Evolutionary conservation across 2,888 invertebrate genomes (phyloP).

Genomic region (Oegoconia quadripuncta): DNA sequence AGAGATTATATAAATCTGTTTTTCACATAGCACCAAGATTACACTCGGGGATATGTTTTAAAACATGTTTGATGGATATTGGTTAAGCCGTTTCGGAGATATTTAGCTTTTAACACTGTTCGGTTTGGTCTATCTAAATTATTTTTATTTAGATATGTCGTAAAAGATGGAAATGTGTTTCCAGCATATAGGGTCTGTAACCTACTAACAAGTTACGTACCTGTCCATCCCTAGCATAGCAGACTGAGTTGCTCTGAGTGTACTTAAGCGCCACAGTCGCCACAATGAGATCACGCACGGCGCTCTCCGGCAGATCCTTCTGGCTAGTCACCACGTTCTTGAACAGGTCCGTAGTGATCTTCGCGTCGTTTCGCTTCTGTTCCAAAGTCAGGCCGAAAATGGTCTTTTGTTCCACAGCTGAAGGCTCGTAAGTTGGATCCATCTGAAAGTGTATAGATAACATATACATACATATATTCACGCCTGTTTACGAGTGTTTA

Average conservation of each 20-base stretch:
- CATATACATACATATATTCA: neutral
- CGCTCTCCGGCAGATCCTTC: conserved; percentile 83
- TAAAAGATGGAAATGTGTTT: no score
- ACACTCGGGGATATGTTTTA: no score
- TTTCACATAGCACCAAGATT: no score
- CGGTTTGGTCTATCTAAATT: no score
- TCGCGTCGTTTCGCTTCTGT: conserved; percentile 91
- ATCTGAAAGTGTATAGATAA: conserved; percentile 77
- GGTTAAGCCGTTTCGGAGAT: no score
- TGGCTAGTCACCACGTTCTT: conserved; percentile 88
- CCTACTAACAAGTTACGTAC: conserved; percentile 56
- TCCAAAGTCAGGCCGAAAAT: conserved; percentile 80
- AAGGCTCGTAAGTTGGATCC: conserved; percentile 91
- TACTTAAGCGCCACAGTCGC: conserved; percentile 98
- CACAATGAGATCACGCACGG: conserved; percentile 93
- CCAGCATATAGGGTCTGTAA: neutral
- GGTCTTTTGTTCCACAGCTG: conserved; percentile 85
- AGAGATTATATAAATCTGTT: no score
- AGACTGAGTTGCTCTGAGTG: conserved; percentile 99
- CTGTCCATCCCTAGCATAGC: conserved; percentile 95
- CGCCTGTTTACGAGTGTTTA: neutral
- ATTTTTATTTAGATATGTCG: no score
- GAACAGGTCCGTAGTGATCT: conserved; percentile 88
- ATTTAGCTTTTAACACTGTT: no score
- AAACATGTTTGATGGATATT: no score